Evolutionary conservation across 2,888 invertebrate genomes (phyloP).

Genomic region (Aproaerema taeniolella): DNA sequence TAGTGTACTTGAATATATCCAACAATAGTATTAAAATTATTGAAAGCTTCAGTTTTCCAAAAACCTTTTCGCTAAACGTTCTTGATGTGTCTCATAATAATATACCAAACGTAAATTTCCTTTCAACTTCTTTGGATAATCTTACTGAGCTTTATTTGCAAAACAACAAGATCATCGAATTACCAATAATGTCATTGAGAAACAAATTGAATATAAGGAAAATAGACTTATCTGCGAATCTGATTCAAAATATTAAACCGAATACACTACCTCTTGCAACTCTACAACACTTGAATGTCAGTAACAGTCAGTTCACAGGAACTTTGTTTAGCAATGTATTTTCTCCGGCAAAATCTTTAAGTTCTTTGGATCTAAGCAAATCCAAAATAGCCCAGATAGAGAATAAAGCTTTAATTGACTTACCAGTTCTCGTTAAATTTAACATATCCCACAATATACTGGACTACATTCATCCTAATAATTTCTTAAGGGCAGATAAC

Average conservation of each 20-base stretch:
- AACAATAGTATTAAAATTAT: slow-evolving; percentile 40
- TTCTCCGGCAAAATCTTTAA: slow-evolving; percentile 49
- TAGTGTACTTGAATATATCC: slow-evolving; percentile 46
- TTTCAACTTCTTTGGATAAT: slow-evolving; percentile 34
- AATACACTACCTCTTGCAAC: slow-evolving; percentile 45
- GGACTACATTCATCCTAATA: slow-evolving; percentile 37
- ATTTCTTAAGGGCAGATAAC: slow-evolving; percentile 45
- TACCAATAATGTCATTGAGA: slow-evolving; percentile 34
- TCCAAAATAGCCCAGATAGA: slow-evolving; percentile 42
- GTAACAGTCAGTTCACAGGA: slow-evolving; percentile 40
- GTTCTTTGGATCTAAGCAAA: slow-evolving; percentile 48
- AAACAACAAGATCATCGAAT: slow-evolving; percentile 37
- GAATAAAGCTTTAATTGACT: slow-evolving; percentile 43
- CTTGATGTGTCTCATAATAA: slow-evolving; percentile 53
- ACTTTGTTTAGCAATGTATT: slow-evolving; percentile 36
- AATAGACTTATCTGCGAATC: slow-evolving; percentile 52
- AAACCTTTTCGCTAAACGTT: slow-evolving; percentile 26
- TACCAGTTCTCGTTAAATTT: slow-evolving; percentile 47
- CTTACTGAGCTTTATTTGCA: slow-evolving; percentile 45
- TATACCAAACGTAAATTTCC: slow-evolving; percentile 36
- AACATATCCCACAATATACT: slow-evolving; percentile 54
- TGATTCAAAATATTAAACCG: slow-evolving; percentile 39
- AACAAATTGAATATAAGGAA: slow-evolving; percentile 37
- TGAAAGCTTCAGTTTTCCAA: slow-evolving; percentile 38
- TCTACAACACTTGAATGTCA: slow-evolving; percentile 48